Evolutionary conservation across 2,113 vertebrate species (phyloP).

Genomic region (Bagarius yarrelli): DNA sequence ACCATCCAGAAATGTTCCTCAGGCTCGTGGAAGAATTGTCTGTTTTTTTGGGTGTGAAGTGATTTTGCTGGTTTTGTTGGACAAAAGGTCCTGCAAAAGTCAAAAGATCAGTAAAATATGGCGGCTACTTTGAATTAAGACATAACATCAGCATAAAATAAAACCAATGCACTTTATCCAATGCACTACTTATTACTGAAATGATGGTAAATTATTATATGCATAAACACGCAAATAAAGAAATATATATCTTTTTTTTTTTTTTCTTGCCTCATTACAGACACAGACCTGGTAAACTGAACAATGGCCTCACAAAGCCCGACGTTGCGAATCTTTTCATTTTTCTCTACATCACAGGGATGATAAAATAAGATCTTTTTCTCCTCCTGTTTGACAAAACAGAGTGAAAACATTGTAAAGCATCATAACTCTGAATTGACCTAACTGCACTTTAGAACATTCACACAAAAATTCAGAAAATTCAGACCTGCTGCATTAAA

Average conservation of each 20-base stretch:
- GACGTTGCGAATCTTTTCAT: conserved; percentile 97
- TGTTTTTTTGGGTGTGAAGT: conserved; percentile 96
- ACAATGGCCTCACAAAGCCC: conserved; percentile 98
- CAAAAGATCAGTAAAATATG: conserved; percentile 8
- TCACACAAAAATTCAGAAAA: background rate
- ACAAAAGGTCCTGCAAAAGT: conserved; percentile 86
- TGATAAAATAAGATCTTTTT: conserved; percentile 99
- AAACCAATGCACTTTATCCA: background rate
- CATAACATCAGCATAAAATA: background rate
- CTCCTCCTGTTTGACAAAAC: conserved; percentile 80
- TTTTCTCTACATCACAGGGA: conserved; percentile 94
- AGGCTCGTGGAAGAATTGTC: conserved; percentile 94
- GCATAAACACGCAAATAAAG: too few relatives aligned
- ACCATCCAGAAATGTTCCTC: conserved; percentile 98
- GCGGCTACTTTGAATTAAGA: background rate
- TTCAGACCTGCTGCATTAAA: background rate
- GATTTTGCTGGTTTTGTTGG: conserved; percentile 96
- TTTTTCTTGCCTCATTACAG: too few relatives aligned
- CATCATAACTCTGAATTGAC: background rate
- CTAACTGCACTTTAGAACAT: background rate
- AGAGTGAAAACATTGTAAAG: background rate
- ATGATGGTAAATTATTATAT: too few relatives aligned
- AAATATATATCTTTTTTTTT: too few relatives aligned
- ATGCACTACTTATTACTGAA: background rate
- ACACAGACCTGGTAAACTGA: conserved; percentile 90